Base-by-base conservation (phyloP, 2,888 invertebrate genomes). In the Troides oblongomaculatus region DNA sequence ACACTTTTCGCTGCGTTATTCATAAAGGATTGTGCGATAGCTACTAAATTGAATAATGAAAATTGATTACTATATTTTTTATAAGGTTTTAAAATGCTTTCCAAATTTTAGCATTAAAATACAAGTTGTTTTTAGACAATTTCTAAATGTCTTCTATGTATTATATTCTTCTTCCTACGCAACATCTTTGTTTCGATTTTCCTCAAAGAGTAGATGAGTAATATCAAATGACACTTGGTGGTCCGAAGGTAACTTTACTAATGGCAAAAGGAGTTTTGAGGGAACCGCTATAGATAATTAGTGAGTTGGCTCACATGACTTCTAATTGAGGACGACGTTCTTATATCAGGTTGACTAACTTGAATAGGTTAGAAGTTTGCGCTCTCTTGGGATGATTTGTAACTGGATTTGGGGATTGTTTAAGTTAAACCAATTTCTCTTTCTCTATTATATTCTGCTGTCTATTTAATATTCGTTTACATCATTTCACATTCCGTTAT, bases 271-370 rank as follows among this genome's bases (percentile, higher is more conserved):
- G 83, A 89, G 84, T 89, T 90, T 88, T 86, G 82, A 84, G 81
- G 82, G 79, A 84, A 84, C 84, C 83, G 85, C 87, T 88, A 86
- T 78, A 84, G 82, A 83, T 89, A 89, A 89, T 89, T 87, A 88
- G 81, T 78, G 83, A 87, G 85, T 87, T 87, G 79, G 84, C 79
- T 76, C 81, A 78, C 78, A 82, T 83, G 82, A 80, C 81, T 82
- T 80, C 84, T 87, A 88, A 89, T 87, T 88, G 85, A 83, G 79
- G 78, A 76, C 80, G 88, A 88, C 88, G 81, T 81, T 82, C 78
- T 83, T 81, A 66, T 66, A 66, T 66, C 63, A 66, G 70, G 50
- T 70, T 62, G 53, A 50, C 70, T 66, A 70, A 70, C 70, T 70
- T 62, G 39, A 70, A 60, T n/a, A 46, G 70, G 59, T 60, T 50